A percentile compares a stretch with the other conserved stretches of the same genome.
Conservation (phyloP, 2,888 invertebrate species). For the Sclerodermus sp. region DNA sequence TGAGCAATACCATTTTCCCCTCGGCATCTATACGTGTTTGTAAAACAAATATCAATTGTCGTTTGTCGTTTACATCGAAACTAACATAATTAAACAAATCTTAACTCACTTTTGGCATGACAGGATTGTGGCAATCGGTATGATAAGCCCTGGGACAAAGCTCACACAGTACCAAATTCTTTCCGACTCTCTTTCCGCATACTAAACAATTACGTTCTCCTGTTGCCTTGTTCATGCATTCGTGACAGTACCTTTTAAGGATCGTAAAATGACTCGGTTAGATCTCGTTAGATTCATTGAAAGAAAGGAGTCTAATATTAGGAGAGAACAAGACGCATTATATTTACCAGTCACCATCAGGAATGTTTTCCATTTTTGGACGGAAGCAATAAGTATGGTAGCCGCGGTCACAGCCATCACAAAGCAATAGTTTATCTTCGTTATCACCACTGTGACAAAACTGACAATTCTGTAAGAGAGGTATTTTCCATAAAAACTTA, state of each 20-base stretch:
- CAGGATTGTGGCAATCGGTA: constrained; percentile 89
- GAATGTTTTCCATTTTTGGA: constrained; percentile 93
- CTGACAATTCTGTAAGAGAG: constrained; percentile 83
- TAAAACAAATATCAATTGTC: not conserved
- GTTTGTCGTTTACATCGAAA: not conserved
- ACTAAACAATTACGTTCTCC: constrained; percentile 93
- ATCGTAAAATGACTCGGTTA: too few species aligned
- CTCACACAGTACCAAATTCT: constrained; percentile 82
- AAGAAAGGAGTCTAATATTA: not conserved
- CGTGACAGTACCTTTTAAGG: constrained; percentile 97
- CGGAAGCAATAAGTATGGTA: constrained; percentile 99
- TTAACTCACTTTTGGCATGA: constrained; percentile 69
- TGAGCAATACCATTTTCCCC: constrained; percentile 87
- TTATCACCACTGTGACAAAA: constrained; percentile 96
- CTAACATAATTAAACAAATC: not conserved
- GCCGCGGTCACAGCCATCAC: constrained; percentile 97
- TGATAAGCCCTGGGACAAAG: constrained; percentile 91
- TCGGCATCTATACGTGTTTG: constrained; percentile 64
- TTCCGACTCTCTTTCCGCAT: constrained; percentile 76
- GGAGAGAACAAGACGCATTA: too few species aligned
- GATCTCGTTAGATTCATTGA: not conserved
- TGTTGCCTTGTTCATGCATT: constrained; percentile 91
- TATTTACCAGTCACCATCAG: constrained; percentile 97
- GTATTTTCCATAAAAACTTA: constrained; percentile 13
- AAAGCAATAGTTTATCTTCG: constrained; percentile 90